phyloP scores from a whole-genome alignment of 2,113 vertebrate species.

The Phrynosoma blainvillii region DNA sequence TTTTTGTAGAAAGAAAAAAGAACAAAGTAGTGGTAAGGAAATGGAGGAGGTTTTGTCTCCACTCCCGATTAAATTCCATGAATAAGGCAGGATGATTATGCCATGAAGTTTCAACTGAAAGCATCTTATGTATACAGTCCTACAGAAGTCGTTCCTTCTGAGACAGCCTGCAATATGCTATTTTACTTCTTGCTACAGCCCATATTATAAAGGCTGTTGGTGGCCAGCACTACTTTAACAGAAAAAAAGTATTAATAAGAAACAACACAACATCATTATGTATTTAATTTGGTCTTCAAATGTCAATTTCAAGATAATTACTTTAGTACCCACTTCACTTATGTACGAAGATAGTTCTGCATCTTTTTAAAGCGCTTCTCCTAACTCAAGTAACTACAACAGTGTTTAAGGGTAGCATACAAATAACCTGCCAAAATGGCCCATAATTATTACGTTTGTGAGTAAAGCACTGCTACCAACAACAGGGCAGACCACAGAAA shows the following conservation, averaged over 20 bases:
- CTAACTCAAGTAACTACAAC: background rate
- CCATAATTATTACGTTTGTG: background rate
- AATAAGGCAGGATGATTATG: too few relatives aligned
- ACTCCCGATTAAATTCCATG: too few relatives aligned
- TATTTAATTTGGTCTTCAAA: background rate
- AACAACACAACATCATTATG: background rate
- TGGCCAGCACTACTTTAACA: background rate
- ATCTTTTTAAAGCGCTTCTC: background rate
- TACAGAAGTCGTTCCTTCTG: background rate
- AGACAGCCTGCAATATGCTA: background rate
- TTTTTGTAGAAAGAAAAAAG: too few relatives aligned
- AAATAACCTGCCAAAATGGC: background rate
- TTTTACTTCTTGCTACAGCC: background rate
- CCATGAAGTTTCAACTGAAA: background rate
- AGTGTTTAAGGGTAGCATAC: background rate
- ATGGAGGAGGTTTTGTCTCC: too few relatives aligned
- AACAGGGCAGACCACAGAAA: background rate
- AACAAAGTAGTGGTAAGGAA: too few relatives aligned
- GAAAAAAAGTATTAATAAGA: background rate
- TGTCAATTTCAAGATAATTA: background rate
- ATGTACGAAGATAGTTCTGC: too few relatives aligned
- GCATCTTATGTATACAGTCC: background rate
- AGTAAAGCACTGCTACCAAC: background rate
- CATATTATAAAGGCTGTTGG: background rate
- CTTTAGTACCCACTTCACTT: background rate